Percentiles rank a stretch among this genome's conserved stretches.
phyloP scores from a whole-genome alignment of 2,888 invertebrate genomes.

The Melinopterus prodromus region DNA sequence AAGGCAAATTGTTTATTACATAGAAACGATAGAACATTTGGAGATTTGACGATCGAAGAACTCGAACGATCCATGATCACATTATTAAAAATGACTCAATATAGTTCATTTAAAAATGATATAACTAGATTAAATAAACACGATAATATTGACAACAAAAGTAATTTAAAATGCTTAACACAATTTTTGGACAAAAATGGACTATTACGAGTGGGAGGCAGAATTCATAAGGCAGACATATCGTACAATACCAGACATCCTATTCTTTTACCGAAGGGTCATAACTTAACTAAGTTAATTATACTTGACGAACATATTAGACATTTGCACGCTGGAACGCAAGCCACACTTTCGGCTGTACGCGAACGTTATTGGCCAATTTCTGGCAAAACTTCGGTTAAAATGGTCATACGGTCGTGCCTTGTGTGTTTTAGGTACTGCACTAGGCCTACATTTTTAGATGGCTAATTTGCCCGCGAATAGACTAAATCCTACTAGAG shows the following conservation, averaged over 20 bases:
- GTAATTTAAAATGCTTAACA: constrained; percentile 10
- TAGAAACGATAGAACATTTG: not conserved
- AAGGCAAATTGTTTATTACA: not conserved
- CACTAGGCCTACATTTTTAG: not conserved
- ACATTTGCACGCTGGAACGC: constrained; percentile 14
- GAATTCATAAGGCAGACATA: not conserved
- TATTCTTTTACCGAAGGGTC: not conserved
- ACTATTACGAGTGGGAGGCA: not conserved
- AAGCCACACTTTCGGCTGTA: not conserved
- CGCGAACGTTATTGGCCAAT: constrained; percentile 10
- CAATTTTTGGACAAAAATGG: constrained; percentile 16
- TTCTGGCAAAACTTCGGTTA: not conserved
- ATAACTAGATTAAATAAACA: not conserved
- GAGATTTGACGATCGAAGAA: not conserved
- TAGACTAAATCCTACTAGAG: constrained; percentile 27
- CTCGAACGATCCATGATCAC: constrained; percentile 1
- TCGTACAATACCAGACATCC: not conserved
- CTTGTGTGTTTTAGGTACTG: constrained; percentile 18
- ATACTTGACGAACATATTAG: constrained; percentile 5
- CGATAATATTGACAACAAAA: not conserved
- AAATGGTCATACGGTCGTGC: constrained; percentile 8
- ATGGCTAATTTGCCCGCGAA: constrained; percentile 27
- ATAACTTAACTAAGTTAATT: constrained; percentile 4
- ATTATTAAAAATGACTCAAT: constrained; percentile 6
- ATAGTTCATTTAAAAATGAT: not conserved